Conservation (phyloP, 2,888 invertebrate genomes). For the Monochamus alternatus region DNA sequence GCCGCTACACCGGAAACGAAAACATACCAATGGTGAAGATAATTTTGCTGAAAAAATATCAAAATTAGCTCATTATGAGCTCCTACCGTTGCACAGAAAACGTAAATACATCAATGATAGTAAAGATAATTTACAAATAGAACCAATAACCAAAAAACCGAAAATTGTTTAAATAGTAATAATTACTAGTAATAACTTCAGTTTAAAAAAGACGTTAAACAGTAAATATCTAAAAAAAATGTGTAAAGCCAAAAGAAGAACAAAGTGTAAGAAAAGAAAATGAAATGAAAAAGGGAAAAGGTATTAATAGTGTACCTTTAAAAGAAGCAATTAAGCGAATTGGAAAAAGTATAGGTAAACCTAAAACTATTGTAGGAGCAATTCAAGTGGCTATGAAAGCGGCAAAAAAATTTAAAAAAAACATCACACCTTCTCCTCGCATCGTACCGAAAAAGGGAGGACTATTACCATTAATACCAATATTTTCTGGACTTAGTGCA, state of each 20-base stretch:
- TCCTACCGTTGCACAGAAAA: not conserved
- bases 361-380: conserved; percentile 16
- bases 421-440: conserved; percentile 18
- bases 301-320: not conserved
- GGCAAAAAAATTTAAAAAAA: conserved; percentile 18
- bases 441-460: conserved; percentile 33
- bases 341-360: conserved; percentile 22
- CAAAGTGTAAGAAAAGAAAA: not conserved
- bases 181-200: too few species aligned
- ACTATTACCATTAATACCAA: conserved; percentile 25
- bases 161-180: too few species aligned
- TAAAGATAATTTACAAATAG: conserved; percentile 24
- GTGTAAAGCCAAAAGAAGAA: not conserved
- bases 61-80: not conserved
- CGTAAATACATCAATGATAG: not conserved
- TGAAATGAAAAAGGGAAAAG: not conserved
- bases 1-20: not conserved
- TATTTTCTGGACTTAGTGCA: conserved; percentile 54
- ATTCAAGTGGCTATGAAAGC: conserved; percentile 15
- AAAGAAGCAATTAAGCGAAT: conserved; percentile 14
- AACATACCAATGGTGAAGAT: not conserved
- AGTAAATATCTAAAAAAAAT: conserved; percentile 6
- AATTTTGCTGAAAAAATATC: not conserved
- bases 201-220: not conserved
- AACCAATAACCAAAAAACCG: too few species aligned